Evolutionary conservation across 2,888 invertebrate species (phyloP), one percentile per base, ranked within the genome.

Genomic region (Tuberolachnus salignus): DNA sequence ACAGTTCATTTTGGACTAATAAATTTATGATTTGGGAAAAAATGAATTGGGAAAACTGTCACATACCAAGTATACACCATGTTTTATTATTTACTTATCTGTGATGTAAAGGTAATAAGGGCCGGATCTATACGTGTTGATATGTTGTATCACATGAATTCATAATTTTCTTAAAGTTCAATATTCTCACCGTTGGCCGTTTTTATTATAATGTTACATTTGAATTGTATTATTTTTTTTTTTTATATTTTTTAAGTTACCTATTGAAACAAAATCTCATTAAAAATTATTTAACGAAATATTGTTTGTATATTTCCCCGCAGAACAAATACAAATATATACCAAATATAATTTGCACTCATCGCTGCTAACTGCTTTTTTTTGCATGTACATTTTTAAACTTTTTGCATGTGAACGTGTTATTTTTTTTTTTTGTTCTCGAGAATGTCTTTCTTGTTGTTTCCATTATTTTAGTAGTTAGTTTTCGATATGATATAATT

Each of bases 321-420:
- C 46, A 57, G 44, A 70, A 23, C 9, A 34, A 1, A 59, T 14
- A 57, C 26, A 3, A 9, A 57, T 46, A 55, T 14, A 10, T 57
- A 21, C 10, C 42, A 55, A 10, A 26, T 49, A 59, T n/a, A 23
- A 34, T 59, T 59, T 72, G 23, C 34, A 57, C 21, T 34, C 49
- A 57, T 34, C 49, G 46, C 26, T 14, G 57, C 64, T 67, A 66
- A 51, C 4, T 49, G 46, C 66, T 67, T 66, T 75, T 66, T 75
- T 59, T 72, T 59, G 59, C 46, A 72, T 59, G 71, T 26, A 59
- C 6, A 23, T 71, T 70, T 42, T 9, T 70, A 19, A 10, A 34
- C 42, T 16, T 57, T 49, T 74, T 74, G 74, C 72, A 61, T 73
- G 72, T 16, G 14, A 16, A 70, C 42, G n/a, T 26, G 19, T 19